phyloP scores from a whole-genome alignment of 2,888 invertebrate genomes.

The Pycnomerus fuliginosus region DNA sequence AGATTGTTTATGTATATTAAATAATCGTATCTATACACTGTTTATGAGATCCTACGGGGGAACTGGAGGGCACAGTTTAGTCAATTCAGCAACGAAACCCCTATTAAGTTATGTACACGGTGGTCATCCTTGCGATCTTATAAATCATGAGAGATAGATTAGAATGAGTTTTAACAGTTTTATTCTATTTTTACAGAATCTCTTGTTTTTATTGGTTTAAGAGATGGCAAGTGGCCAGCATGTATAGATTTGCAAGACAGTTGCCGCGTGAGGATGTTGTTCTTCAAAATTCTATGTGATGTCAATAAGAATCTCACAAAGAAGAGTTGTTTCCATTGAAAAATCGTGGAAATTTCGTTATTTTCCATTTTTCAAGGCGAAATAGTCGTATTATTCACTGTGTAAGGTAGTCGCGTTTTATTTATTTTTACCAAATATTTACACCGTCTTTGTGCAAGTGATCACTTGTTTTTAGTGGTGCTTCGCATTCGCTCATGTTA shows the following conservation, averaged over 20 bases:
- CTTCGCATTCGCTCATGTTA: conserved; percentile 42
- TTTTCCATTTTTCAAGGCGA: too few relatives aligned
- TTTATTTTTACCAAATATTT: conserved; percentile 26
- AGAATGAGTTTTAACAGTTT: too few relatives aligned
- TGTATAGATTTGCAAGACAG: conserved; percentile 32
- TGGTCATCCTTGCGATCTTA: too few relatives aligned
- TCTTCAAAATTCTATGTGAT: conserved; percentile 54
- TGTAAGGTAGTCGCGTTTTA: conserved; percentile 15
- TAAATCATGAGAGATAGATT: too few relatives aligned
- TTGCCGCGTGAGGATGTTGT: conserved; percentile 37
- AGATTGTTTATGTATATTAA: conserved; percentile 53
- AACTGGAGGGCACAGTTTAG: too few relatives aligned
- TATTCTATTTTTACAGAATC: too few relatives aligned
- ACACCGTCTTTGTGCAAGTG: conserved; percentile 21
- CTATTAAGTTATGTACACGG: too few relatives aligned
- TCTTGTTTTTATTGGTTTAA: too few relatives aligned
- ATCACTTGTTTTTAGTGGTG: conserved; percentile 17
- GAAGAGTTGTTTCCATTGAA: conserved; percentile 31
- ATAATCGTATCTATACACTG: conserved; percentile 51
- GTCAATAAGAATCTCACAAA: conserved; percentile 53
- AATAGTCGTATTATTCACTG: conserved; percentile 20
- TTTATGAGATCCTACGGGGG: too few relatives aligned
- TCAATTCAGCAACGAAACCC: too few relatives aligned
- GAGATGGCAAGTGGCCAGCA: too few relatives aligned
- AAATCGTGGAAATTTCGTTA: too few relatives aligned